phyloP scores from a whole-genome alignment of 2,797 vertebrate species.

The Enteromius anoplus region DNA sequence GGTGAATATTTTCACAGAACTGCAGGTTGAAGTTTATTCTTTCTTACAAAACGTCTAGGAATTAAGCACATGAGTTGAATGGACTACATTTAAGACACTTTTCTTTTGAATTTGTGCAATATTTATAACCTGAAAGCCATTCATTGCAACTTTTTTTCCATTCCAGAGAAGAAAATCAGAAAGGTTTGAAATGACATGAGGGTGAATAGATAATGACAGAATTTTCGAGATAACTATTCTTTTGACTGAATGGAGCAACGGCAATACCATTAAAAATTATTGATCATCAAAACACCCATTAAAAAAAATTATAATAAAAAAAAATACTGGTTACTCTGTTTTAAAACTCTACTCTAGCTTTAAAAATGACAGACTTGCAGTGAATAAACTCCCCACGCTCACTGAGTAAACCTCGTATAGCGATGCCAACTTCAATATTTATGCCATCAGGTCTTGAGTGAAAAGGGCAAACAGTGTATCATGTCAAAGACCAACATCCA shows the following conservation, averaged over 20 bases:
- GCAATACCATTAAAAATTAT: background rate
- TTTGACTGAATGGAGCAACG: background rate
- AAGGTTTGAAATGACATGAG: background rate
- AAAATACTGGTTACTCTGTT: background rate
- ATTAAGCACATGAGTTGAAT: background rate
- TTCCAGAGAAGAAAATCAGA: background rate
- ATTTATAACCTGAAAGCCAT: background rate
- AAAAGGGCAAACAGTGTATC: constrained; percentile 8
- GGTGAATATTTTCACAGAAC: background rate
- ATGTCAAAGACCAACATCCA: constrained; percentile 45
- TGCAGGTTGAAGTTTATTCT: too few relatives aligned
- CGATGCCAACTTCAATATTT: constrained; percentile 29
- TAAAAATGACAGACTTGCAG: constrained; percentile 1
- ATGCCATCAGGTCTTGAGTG: constrained; percentile 41
- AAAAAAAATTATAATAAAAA: background rate
- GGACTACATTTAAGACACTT: background rate
- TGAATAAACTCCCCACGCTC: constrained; percentile 1
- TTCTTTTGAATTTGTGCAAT: background rate
- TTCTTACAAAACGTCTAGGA: background rate
- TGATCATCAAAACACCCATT: constrained; percentile 3
- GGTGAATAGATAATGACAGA: constrained; percentile 12
- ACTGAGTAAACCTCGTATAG: constrained; percentile 11
- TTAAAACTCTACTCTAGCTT: background rate
- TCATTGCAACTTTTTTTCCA: background rate
- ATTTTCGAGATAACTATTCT: background rate